Percentiles rank a stretch among this genome's conserved stretches.
phyloP scores from a whole-genome alignment of 2,888 invertebrate species.

The Marasmarcha lunaedactyla region DNA sequence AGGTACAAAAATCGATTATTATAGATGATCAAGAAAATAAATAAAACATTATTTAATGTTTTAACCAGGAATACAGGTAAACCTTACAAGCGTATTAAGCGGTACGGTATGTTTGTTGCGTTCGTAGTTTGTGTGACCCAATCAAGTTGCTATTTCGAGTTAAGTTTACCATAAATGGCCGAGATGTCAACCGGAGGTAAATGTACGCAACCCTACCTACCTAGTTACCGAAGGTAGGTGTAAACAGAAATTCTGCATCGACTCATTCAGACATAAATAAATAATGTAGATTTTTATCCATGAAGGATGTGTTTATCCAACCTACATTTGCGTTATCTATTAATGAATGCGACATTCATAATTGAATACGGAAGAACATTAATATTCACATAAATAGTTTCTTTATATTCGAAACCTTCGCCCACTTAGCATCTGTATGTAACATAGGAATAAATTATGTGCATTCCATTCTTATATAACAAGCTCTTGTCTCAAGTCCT shows the following conservation, averaged over 20 bases:
- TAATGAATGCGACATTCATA: neutral
- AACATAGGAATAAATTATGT: neutral
- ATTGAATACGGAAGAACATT: neutral
- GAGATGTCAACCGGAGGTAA: neutral
- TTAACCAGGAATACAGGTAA: too few relatives aligned
- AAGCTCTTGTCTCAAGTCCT: slow-evolving; percentile 22
- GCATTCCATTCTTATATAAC: neutral
- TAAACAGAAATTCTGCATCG: too few relatives aligned
- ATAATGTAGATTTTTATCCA: too few relatives aligned
- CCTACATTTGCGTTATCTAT: too few relatives aligned
- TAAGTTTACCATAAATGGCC: slow-evolving; percentile 52
- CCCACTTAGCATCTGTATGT: neutral
- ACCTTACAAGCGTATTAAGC: too few relatives aligned
- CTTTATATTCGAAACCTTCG: neutral
- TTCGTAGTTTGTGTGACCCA: slow-evolving; percentile 54
- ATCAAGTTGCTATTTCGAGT: slow-evolving; percentile 64
- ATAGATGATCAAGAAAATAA: too few relatives aligned
- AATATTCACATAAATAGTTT: neutral
- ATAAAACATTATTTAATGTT: too few relatives aligned
- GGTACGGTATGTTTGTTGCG: too few relatives aligned
- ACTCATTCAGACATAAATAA: too few relatives aligned
- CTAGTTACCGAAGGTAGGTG: too few relatives aligned
- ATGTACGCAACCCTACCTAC: neutral
- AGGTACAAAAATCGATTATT: too few relatives aligned
- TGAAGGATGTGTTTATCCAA: too few relatives aligned